These are phyloP conservation scores for Psittacula echo DNA, from an alignment of 2,797 vertebrate species.

Conservation along the genomic window DNA sequence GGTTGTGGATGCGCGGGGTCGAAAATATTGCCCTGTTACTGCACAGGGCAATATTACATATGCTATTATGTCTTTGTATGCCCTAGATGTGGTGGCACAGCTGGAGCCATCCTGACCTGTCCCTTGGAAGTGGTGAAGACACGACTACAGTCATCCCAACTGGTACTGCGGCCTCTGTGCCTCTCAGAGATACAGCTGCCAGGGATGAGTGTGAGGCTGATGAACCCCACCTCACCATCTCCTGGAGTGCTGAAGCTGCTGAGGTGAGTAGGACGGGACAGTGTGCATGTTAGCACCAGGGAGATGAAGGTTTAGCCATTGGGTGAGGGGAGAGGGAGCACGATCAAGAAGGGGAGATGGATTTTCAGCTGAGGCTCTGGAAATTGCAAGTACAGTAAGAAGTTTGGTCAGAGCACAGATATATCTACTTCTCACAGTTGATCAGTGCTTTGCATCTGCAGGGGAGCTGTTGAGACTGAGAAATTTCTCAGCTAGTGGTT, in stretches of 20 bases:
- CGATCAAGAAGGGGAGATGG: background rate
- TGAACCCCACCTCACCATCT: constrained; percentile 18
- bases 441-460: background rate
- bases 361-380: background rate
- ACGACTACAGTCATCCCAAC: constrained; percentile 69
- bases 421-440: background rate
- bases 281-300: background rate
- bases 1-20: background rate
- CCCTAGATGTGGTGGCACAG: constrained; percentile 71
- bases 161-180: constrained; percentile 51
- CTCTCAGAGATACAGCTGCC: constrained; percentile 57
- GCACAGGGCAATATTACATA: background rate
- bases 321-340: background rate
- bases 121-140: constrained; percentile 77
- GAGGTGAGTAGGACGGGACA: constrained; percentile 40
- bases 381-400: background rate
- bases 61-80: background rate
- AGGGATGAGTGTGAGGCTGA: constrained; percentile 40
- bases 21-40: background rate
- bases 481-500: background rate
- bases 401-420: background rate
- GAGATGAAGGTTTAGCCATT: background rate
- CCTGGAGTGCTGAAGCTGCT: constrained; percentile 62
- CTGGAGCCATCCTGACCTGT: constrained; percentile 74
- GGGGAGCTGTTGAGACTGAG: background rate